These are phyloP conservation scores for Aradophagus sp. DNA, from an alignment of 1,140 invertebrate genomes.

Conservation along the genomic window DNA sequence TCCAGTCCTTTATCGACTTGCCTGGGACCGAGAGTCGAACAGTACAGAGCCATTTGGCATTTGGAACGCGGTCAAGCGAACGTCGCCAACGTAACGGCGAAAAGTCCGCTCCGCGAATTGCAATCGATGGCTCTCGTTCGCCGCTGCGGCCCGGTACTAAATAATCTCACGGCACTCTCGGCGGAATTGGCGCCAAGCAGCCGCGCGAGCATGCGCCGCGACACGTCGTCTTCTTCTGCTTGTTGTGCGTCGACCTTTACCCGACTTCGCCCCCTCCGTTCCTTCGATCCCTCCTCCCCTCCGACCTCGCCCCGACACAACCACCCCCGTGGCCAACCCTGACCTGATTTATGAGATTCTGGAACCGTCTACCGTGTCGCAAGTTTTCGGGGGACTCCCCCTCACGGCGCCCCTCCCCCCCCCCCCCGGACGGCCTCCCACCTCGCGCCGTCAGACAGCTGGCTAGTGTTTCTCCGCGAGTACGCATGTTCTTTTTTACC, in stretches of 20 bases:
- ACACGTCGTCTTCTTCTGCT: slow-evolving; percentile 55
- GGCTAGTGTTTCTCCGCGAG: slow-evolving; percentile 66
- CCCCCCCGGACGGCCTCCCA: background rate
- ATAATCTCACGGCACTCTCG: slow-evolving; percentile 36
- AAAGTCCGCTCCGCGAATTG: slow-evolving; percentile 14
- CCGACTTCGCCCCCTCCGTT: slow-evolving; percentile 57
- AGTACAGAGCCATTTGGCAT: no score
- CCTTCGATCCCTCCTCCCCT: slow-evolving; percentile 43
- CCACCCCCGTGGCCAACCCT: slow-evolving; percentile 72
- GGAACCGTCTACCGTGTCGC: slow-evolving; percentile 69
- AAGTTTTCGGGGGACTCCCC: slow-evolving; percentile 61
- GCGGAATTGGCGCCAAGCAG: slow-evolving; percentile 61
- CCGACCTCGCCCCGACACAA: slow-evolving; percentile 55
- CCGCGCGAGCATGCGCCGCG: slow-evolving; percentile 57
- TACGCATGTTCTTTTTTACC: slow-evolving; percentile 36
- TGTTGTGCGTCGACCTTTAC: slow-evolving; percentile 74
- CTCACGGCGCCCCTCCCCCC: slow-evolving; percentile 33
- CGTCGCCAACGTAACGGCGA: slow-evolving; percentile 1
- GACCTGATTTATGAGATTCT: slow-evolving; percentile 76
- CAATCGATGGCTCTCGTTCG: slow-evolving; percentile 39
- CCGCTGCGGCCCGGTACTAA: slow-evolving; percentile 20
- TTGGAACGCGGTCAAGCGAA: slow-evolving; percentile 32
- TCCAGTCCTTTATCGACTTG: no score
- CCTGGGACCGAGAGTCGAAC: no score
- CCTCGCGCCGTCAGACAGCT: slow-evolving; percentile 63